Base-by-base conservation (phyloP, 2,113 vertebrate species). In the Salminus brasiliensis region DNA sequence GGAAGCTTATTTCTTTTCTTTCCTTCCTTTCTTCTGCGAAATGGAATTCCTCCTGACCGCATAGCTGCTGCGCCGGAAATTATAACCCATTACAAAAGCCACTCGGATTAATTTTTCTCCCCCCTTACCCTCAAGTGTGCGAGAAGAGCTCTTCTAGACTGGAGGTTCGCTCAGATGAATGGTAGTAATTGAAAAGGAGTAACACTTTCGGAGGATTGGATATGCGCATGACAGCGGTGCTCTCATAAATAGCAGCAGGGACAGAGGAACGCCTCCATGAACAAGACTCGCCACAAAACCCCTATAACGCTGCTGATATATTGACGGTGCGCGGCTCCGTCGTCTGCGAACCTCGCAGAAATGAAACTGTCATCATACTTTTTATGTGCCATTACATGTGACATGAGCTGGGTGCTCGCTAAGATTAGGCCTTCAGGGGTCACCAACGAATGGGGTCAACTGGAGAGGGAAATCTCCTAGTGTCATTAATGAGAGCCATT, bases 61-160 rank as follows among this genome's bases (percentile, higher is more conserved):
- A 59, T 12, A 25, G 30, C 68, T 66, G 63, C 32, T 15, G 39
- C 67, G 73, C 69, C 45, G 30, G 60, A 81, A 63, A 81, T 78
- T 74, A 84, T 78, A 78, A 63, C 39, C 68, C 74, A 68, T 72
- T 69, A 79, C 74, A 76, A 34, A 80, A 80, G 30, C 29, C 82
- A 77, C 78, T 83, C 60, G 62, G 55, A 73, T 68, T 72, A 45
- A 78, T 78, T 59, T 60, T 67, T 39, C 18, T 4, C 45, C 32
- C 32, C 60, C 6, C 25, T 21, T 5, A 0, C 39, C 67, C 49
- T 59, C 23, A 32, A 81, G 74, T 78, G 78, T 53, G 69, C 11
- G 29, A 34, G 55, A 84, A 67, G 78, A 81, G 69, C 74, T 77
- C 79, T 74, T 74, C 60, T 63, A 30, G 66, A 62, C 67, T 11